Evolutionary conservation across 2,888 invertebrate species (phyloP).

Genomic region (Meandrusa payeni): DNA sequence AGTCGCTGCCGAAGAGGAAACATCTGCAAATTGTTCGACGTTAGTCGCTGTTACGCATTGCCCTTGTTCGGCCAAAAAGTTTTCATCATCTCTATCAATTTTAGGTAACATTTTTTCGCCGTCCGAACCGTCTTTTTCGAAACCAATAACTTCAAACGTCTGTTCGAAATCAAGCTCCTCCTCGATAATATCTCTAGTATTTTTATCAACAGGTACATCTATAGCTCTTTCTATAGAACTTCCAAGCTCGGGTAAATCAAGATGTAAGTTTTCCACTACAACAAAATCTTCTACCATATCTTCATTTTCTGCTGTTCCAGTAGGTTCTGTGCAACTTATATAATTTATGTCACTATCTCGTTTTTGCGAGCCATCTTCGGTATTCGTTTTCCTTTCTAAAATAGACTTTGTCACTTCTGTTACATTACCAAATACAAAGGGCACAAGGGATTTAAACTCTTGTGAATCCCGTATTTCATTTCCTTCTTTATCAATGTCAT

Average conservation of each 20-base stretch:
- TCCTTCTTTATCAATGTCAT: slow-evolving; percentile 42
- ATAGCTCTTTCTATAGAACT: neutral
- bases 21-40: slow-evolving; percentile 1
- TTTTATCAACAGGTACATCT: neutral
- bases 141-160: slow-evolving; percentile 21
- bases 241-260: slow-evolving; percentile 2
- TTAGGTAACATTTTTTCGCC: no score
- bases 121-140: slow-evolving; percentile 20
- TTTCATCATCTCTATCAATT: no score
- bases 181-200: no score
- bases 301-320: slow-evolving; percentile 2
- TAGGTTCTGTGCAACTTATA: neutral
- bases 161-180: slow-evolving; percentile 20
- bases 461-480: neutral
- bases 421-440: slow-evolving; percentile 52
- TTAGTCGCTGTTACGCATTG: neutral
- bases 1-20: slow-evolving; percentile 8
- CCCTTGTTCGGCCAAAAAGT: neutral
- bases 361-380: slow-evolving; percentile 8
- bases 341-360: slow-evolving; percentile 24
- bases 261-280: slow-evolving; percentile 8
- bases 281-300: slow-evolving; percentile 13
- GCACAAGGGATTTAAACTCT: slow-evolving; percentile 39
- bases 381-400: slow-evolving; percentile 23
- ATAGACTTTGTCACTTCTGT: slow-evolving; percentile 27